Conservation (phyloP, 2,797 vertebrate species). For the Melanotaenia parkinsoni region DNA sequence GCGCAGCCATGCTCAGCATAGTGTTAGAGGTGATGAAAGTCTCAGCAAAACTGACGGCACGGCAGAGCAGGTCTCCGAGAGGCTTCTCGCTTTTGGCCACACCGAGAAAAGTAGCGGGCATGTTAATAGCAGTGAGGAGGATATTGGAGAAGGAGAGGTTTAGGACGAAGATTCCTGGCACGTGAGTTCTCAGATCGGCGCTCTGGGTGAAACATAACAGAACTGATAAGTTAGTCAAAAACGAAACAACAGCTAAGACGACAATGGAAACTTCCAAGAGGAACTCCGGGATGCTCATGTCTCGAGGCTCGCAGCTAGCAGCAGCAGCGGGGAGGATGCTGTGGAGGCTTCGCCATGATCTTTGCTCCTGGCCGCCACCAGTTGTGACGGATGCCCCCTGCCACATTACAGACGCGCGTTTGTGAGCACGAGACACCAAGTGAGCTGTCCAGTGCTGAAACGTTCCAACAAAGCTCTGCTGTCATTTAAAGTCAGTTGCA, state of each 20-base stretch:
- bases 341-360: constrained; percentile 48
- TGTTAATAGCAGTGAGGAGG: constrained; percentile 82
- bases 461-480: constrained; percentile 14
- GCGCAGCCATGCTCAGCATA: constrained; percentile 86
- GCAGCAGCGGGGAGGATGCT: constrained; percentile 30
- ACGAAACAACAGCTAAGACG: constrained; percentile 78
- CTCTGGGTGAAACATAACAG: constrained; percentile 85
- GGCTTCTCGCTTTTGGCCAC: constrained; percentile 71
- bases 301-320: constrained; percentile 61
- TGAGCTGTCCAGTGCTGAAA: constrained; percentile 84
- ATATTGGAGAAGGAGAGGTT: constrained; percentile 87
- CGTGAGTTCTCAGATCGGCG: constrained; percentile 83
- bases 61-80: constrained; percentile 76
- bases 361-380: constrained; percentile 29
- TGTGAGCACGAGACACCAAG: background rate
- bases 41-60: constrained; percentile 80
- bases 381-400: constrained; percentile 30
- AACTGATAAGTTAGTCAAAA: constrained; percentile 83
- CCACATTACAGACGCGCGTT: constrained; percentile 28
- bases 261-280: constrained; percentile 82
- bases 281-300: constrained; percentile 84
- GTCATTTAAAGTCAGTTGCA: background rate
- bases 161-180: constrained; percentile 83
- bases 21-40: constrained; percentile 84
- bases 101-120: constrained; percentile 83